Percentiles rank a stretch among this genome's conserved stretches.
phyloP scores from a whole-genome alignment of 2,797 vertebrate species.

The Zalophus californianus region DNA sequence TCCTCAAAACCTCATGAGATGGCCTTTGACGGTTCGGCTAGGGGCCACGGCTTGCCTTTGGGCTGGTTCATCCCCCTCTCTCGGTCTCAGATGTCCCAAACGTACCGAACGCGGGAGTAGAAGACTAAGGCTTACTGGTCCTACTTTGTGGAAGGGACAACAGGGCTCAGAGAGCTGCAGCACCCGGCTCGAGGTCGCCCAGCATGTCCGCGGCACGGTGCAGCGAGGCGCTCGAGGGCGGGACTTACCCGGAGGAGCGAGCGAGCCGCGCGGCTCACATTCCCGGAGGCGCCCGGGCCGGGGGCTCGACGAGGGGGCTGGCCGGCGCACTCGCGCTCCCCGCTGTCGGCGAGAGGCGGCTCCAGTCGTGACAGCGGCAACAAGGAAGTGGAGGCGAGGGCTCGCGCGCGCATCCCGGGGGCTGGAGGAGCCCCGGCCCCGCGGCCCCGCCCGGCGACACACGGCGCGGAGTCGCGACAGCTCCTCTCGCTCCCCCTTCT shows the following conservation, averaged over 20 bases:
- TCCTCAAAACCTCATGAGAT: neutral
- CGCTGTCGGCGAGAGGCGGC: slow-evolving; percentile 62
- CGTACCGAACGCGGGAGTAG: neutral
- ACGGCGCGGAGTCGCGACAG: slow-evolving; percentile 74
- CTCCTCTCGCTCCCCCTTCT: neutral
- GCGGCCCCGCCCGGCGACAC: slow-evolving; percentile 80
- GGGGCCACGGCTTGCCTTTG: neutral
- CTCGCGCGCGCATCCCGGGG: slow-evolving; percentile 85
- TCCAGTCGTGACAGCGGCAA: slow-evolving; percentile 81
- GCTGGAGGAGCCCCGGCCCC: slow-evolving; percentile 76
- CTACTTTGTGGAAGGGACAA: neutral
- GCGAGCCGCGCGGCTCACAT: slow-evolving; percentile 72
- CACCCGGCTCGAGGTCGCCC: neutral
- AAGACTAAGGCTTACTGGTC: neutral
- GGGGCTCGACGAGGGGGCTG: slow-evolving; percentile 43
- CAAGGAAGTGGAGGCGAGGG: slow-evolving; percentile 68
- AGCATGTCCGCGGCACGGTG: accelerated
- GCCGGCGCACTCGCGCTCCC: slow-evolving; percentile 68
- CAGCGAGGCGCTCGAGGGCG: neutral
- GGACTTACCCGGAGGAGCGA: slow-evolving; percentile 55
- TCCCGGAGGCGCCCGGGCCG: slow-evolving; percentile 68
- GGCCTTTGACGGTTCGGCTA: neutral
- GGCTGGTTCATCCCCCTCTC: neutral
- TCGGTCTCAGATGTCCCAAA: neutral
- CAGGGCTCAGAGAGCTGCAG: neutral